These are phyloP conservation scores for Sebastes jordani DNA, from an alignment of 2,797 vertebrate species.

Conservation along the genomic window DNA sequence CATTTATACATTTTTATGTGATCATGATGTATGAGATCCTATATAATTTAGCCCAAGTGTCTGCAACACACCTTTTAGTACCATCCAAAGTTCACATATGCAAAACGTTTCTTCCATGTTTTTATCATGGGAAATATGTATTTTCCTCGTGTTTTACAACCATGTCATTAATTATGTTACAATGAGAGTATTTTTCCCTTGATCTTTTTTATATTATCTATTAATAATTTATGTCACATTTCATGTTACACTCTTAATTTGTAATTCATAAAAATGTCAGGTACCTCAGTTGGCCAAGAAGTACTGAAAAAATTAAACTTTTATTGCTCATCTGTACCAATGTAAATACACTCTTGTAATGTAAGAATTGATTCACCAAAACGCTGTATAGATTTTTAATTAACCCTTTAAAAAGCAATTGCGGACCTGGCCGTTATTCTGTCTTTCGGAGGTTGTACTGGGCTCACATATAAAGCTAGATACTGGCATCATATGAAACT, in stretches of 20 bases:
- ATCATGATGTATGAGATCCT: conserved; percentile 49
- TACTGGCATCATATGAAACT: no score
- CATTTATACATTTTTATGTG: conserved; percentile 47
- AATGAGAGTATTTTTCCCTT: conserved; percentile 11
- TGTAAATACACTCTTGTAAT: neutral
- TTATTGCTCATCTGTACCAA: conserved; percentile 11
- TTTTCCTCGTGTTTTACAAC: conserved; percentile 47
- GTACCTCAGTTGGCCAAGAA: neutral
- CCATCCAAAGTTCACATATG: conserved; percentile 42
- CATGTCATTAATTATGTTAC: conserved; percentile 24
- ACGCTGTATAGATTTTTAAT: no score
- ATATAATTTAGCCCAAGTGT: conserved; percentile 32
- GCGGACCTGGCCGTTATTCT: no score
- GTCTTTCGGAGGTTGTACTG: no score
- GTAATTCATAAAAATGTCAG: conserved; percentile 2
- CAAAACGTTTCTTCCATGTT: conserved; percentile 11
- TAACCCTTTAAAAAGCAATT: no score
- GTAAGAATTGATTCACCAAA: neutral
- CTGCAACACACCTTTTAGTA: conserved; percentile 31
- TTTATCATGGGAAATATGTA: conserved; percentile 6
- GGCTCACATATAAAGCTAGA: no score
- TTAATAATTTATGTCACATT: conserved; percentile 3
- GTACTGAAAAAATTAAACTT: neutral
- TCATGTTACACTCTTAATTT: neutral
- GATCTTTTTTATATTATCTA: neutral